phyloP scores from a whole-genome alignment of 1,140 invertebrate genomes.

The Maniola jurtina region DNA sequence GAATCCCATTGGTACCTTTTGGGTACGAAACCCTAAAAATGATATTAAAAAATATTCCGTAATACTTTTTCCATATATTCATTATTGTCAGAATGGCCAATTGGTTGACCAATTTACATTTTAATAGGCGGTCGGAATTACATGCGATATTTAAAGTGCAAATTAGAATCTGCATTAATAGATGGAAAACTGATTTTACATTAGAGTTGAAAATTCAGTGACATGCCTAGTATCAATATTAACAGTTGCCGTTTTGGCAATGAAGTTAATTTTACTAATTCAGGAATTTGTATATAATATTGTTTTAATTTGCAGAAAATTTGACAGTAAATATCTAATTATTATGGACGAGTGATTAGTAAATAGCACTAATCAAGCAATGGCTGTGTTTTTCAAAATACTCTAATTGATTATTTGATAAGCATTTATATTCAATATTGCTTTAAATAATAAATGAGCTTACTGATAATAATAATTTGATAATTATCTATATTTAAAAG shows the following conservation, averaged over 20 bases:
- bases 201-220: conserved; percentile 30
- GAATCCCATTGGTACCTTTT: too few species aligned
- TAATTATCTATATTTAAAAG: too few species aligned
- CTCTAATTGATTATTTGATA: conserved; percentile 8
- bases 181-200: conserved; percentile 32
- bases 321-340: conserved; percentile 5
- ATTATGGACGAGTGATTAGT: conserved; percentile 1
- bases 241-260: conserved; percentile 22
- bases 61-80: conserved; percentile 21
- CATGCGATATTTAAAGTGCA: conserved; percentile 37
- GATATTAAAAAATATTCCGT: neutral
- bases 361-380: neutral
- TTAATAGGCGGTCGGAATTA: conserved; percentile 34
- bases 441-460: neutral
- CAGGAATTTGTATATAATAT: conserved; percentile 13
- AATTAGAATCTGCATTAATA: conserved; percentile 39
- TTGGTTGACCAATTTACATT: conserved; percentile 38
- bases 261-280: conserved; percentile 22
- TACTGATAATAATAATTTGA: neutral
- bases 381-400: neutral
- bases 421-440: neutral
- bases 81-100: conserved; percentile 23
- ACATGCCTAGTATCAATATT: conserved; percentile 28
- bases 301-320: conserved; percentile 12
- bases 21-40: neutral